Evolutionary conservation across 2,797 vertebrate genomes (phyloP).

Genomic region (Rhinoraja longicauda): DNA sequence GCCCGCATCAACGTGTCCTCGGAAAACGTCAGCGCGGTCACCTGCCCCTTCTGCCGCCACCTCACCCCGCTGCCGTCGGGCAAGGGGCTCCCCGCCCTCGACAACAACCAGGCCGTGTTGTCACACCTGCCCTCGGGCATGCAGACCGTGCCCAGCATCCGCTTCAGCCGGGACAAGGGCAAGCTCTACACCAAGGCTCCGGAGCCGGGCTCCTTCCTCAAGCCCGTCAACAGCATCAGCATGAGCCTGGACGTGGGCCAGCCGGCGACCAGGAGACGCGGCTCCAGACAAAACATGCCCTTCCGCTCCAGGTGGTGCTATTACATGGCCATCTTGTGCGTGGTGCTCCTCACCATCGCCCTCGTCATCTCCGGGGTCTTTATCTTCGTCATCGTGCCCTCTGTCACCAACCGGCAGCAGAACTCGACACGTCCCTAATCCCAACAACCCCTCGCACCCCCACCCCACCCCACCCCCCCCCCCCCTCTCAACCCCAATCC

Average conservation of each 20-base stretch:
- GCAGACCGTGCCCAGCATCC: constrained; percentile 58
- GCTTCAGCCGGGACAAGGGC: constrained; percentile 65
- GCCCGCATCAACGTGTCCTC: constrained; percentile 68
- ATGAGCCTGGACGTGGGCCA: constrained; percentile 58
- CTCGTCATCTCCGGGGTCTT: constrained; percentile 63
- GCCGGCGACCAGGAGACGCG: constrained; percentile 56
- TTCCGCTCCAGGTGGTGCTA: constrained; percentile 62
- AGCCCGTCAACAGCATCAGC: constrained; percentile 34
- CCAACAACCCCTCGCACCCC: too few species aligned
- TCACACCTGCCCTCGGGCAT: constrained; percentile 57
- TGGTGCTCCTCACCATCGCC: constrained; percentile 56
- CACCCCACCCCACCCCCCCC: too few species aligned
- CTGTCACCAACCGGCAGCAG: not conserved
- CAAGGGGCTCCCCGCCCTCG: constrained; percentile 61
- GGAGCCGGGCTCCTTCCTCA: constrained; percentile 40
- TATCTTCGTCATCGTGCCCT: constrained; percentile 52
- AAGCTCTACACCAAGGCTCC: constrained; percentile 58
- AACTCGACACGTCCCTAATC: not conserved
- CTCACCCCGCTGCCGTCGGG: constrained; percentile 59
- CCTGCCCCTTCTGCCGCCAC: constrained; percentile 64
- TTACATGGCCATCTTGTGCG: constrained; percentile 54
- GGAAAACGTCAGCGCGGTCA: constrained; percentile 54
- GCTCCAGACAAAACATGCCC: constrained; percentile 48
- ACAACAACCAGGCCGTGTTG: constrained; percentile 62
- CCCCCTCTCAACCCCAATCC: too few species aligned